Conservation (phyloP, 2,888 invertebrate genomes). For the Amphipyra berbera region DNA sequence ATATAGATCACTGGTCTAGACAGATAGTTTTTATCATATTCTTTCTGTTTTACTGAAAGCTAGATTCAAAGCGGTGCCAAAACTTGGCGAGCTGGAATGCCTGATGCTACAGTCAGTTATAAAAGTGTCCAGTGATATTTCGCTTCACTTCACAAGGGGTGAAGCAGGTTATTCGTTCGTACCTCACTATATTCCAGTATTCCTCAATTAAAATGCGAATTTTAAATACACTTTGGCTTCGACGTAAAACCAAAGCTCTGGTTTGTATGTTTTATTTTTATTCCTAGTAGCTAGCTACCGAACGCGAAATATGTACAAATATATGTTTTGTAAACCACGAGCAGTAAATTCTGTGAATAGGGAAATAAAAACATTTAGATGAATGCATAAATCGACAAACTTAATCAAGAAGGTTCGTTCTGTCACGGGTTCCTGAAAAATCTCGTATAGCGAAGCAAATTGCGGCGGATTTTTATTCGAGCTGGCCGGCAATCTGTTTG, state of each 20-base stretch:
- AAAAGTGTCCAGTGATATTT: too few species aligned
- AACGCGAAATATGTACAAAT: not conserved
- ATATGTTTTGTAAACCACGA: not conserved
- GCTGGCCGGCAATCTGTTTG: conserved; percentile 27
- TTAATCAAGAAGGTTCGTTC: not conserved
- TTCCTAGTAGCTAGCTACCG: not conserved
- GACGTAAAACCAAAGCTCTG: too few species aligned
- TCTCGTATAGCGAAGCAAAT: conserved; percentile 4
- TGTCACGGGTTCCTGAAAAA: conserved; percentile 14
- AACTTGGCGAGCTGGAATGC: not conserved
- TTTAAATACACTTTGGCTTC: too few species aligned
- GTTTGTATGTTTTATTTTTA: not conserved
- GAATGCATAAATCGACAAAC: not conserved
- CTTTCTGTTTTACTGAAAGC: too few species aligned
- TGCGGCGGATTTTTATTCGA: conserved; percentile 16
- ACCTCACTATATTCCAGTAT: not conserved
- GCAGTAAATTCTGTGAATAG: not conserved
- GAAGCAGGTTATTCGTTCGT: not conserved
- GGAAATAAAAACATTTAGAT: conserved; percentile 1
- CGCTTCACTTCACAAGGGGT: not conserved
- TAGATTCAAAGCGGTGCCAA: too few species aligned
- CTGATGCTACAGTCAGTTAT: not conserved
- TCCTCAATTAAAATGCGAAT: not conserved
- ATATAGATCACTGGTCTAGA: too few species aligned
- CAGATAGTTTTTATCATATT: too few species aligned